These are phyloP conservation scores for Oncorhynchus mykiss DNA, from an alignment of 2,113 vertebrate species.

Conservation along the genomic window DNA sequence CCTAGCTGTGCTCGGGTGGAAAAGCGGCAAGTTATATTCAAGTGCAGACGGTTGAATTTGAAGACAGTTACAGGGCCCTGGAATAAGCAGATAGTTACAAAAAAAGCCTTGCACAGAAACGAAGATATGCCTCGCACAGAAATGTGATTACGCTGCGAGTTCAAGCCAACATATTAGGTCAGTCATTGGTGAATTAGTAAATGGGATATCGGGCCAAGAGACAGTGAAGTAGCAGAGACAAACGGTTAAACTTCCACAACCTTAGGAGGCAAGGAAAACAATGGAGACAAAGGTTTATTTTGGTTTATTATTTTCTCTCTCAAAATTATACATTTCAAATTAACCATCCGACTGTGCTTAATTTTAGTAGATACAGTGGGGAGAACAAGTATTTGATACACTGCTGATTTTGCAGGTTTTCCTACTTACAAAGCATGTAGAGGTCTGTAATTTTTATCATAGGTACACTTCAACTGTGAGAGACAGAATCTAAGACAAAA, in stretches of 20 bases:
- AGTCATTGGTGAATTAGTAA: slow-evolving; percentile 33
- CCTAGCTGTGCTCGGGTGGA: not conserved
- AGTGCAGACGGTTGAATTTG: slow-evolving; percentile 33
- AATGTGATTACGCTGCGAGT: slow-evolving; percentile 48
- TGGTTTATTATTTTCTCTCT: no score
- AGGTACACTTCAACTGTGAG: no score
- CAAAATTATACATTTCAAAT: no score
- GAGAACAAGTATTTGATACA: no score
- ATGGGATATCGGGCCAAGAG: slow-evolving; percentile 20
- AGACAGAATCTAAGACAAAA: no score
- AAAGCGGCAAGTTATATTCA: slow-evolving; percentile 33
- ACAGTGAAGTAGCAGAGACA: not conserved
- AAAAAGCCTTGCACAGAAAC: slow-evolving; percentile 23
- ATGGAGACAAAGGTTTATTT: no score
- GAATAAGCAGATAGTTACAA: slow-evolving; percentile 51
- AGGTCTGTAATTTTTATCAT: no score
- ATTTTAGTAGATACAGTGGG: no score
- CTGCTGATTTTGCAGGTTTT: no score
- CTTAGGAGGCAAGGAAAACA: no score
- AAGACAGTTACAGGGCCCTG: slow-evolving; percentile 35
- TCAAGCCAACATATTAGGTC: slow-evolving; percentile 43
- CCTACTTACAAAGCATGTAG: no score
- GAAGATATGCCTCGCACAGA: slow-evolving; percentile 44
- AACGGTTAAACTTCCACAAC: slow-evolving; percentile 15
- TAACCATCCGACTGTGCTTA: no score